These are phyloP conservation scores for Hirtodrosophila confusa DNA, from an alignment of 2,888 invertebrate species.

Conservation along the genomic window DNA sequence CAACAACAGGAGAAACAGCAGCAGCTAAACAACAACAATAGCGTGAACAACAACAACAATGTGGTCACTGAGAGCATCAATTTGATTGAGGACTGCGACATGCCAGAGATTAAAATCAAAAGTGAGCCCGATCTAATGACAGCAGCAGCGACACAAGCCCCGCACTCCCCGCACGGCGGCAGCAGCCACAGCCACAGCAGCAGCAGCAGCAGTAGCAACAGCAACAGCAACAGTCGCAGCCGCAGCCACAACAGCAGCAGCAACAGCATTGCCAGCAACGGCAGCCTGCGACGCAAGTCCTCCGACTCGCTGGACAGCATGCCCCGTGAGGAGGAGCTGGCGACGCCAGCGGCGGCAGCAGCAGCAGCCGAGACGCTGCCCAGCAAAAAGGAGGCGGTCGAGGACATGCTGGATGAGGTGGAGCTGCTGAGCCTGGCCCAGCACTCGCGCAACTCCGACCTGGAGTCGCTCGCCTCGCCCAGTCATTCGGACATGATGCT, in stretches of 20 bases:
- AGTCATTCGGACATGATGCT: constrained; percentile 85
- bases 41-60: constrained; percentile 65
- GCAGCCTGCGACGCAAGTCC: constrained; percentile 72
- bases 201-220: constrained; percentile 40
- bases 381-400: constrained; percentile 81
- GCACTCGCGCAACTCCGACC: constrained; percentile 81
- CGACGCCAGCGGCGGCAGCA: constrained; percentile 25
- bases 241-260: constrained; percentile 53
- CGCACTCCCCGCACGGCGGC: constrained; percentile 84
- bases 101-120: constrained; percentile 81
- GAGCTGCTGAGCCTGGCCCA: constrained; percentile 80
- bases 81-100: constrained; percentile 81
- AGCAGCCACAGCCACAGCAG: constrained; percentile 64
- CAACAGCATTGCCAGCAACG: constrained; percentile 62
- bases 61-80: constrained; percentile 82
- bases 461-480: constrained; percentile 86
- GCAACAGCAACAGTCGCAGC: constrained; percentile 23
- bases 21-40: constrained; percentile 71
- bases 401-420: constrained; percentile 82
- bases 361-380: constrained; percentile 46
- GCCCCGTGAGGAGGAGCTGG: constrained; percentile 57
- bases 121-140: constrained; percentile 81
- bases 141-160: constrained; percentile 63
- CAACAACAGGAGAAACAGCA: constrained; percentile 79
- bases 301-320: constrained; percentile 71